Evolutionary conservation across 2,113 vertebrate species (phyloP).

Genomic region (Marmota monax): DNA sequence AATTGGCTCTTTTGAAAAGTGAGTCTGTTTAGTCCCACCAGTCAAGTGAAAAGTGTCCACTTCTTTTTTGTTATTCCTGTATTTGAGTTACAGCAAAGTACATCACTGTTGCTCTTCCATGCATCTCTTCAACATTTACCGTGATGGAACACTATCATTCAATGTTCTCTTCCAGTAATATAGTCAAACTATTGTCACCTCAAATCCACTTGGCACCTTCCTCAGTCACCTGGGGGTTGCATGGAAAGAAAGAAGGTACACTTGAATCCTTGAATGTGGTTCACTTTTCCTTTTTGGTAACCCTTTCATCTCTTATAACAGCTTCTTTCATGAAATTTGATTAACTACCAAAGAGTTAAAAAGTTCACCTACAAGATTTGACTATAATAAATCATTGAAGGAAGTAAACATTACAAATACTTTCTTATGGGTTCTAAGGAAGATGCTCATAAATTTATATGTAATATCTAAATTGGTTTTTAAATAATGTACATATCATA

Average conservation of each 20-base stretch:
- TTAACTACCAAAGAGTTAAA: background rate
- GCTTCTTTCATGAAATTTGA: slow-evolving; percentile 44
- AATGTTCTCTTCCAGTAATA: background rate
- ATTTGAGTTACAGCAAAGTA: background rate
- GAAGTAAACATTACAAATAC: background rate
- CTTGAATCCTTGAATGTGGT: background rate
- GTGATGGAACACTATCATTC: background rate
- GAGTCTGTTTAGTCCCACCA: background rate
- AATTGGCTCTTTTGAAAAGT: background rate
- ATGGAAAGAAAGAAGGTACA: background rate
- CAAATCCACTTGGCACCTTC: background rate
- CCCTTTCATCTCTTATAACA: background rate
- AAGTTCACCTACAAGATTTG: background rate
- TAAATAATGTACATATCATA: background rate
- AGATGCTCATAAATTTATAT: slow-evolving; percentile 33
- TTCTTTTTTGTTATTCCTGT: background rate
- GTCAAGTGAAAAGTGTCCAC: background rate
- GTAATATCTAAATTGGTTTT: background rate
- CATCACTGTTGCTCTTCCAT: background rate
- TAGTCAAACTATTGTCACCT: background rate
- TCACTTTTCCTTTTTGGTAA: background rate
- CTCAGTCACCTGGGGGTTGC: background rate
- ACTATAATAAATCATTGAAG: slow-evolving; percentile 33
- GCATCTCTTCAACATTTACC: background rate
- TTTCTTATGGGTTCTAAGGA: background rate